Evolutionary conservation across 2,888 invertebrate genomes (phyloP).

Genomic region (Cheilosia pagana): DNA sequence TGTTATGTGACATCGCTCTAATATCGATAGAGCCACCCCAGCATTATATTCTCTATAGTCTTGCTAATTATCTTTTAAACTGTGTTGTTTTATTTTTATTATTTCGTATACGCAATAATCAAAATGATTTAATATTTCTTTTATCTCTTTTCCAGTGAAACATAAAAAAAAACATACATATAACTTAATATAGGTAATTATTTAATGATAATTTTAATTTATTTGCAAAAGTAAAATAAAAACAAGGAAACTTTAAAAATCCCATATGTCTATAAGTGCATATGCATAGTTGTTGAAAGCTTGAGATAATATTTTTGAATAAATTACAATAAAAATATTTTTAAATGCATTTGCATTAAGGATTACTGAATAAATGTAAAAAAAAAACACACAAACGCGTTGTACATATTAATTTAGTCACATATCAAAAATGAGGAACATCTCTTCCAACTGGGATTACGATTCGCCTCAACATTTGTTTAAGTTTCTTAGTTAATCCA

Average conservation of each 20-base stretch:
- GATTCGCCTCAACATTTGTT: not conserved
- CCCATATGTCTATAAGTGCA: conserved; percentile 65
- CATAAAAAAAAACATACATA: conserved; percentile 41
- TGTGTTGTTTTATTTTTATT: not conserved
- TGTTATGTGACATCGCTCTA: too few relatives aligned
- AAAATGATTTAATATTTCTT: conserved; percentile 45
- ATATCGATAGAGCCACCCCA: not conserved
- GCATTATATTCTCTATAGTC: not conserved
- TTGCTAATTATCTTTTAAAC: conserved; percentile 1
- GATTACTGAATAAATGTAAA: conserved; percentile 46
- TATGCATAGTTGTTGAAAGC: conserved; percentile 70
- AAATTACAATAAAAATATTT: conserved; percentile 38
- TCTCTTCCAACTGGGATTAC: not conserved
- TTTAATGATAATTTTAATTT: conserved; percentile 69
- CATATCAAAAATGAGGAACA: conserved; percentile 61
- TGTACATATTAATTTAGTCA: conserved; percentile 70
- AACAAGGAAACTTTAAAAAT: conserved; percentile 59
- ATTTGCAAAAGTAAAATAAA: conserved; percentile 57
- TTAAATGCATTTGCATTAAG: conserved; percentile 66
- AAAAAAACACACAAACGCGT: conserved; percentile 19
- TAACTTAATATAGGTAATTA: conserved; percentile 69
- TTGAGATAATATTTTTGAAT: conserved; percentile 62
- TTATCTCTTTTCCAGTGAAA: conserved; percentile 72
- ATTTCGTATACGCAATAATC: not conserved
- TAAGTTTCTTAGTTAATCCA: not conserved